A percentile compares a stretch with the other conserved stretches of the same genome.
Evolutionary conservation across 2,797 vertebrate species (phyloP).

Genomic region (Thaleichthys pacificus): DNA sequence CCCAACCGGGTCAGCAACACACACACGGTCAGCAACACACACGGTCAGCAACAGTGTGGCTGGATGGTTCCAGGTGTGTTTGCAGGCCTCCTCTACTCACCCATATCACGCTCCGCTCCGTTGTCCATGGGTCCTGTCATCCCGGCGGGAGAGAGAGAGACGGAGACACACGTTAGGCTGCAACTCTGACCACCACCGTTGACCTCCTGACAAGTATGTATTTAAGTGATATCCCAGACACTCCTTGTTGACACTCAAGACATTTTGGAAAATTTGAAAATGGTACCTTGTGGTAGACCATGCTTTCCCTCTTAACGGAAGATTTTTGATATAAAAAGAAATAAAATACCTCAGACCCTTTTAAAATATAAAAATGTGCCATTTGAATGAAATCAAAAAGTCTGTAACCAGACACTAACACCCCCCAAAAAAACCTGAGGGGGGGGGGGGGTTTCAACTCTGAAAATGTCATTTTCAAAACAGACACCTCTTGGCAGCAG

Average conservation of each 20-base stretch:
- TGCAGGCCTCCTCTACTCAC: conserved; percentile 67
- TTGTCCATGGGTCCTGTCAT: conserved; percentile 89
- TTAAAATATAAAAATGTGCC: conserved; percentile 59
- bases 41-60: too few relatives aligned
- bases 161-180: conserved; percentile 50
- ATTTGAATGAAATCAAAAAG: conserved; percentile 53
- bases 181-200: conserved; percentile 27
- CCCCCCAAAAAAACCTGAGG: conserved; percentile 56
- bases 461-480: conserved; percentile 38
- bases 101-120: conserved; percentile 89
- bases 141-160: conserved; percentile 44
- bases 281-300: conserved; percentile 68
- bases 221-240: conserved; percentile 57
- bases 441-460: conserved; percentile 34
- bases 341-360: conserved; percentile 66
- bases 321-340: conserved; percentile 37
- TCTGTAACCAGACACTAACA: conserved; percentile 62
- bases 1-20: background rate
- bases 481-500: conserved; percentile 45
- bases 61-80: background rate
- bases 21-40: too few relatives aligned
- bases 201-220: conserved; percentile 59
- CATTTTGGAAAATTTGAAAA: conserved; percentile 63
- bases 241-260: conserved; percentile 51
- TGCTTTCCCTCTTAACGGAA: conserved; percentile 65